These are phyloP conservation scores for Cyphomyrus discorhynchus DNA, from an alignment of 2,113 vertebrate genomes.

Conservation along the genomic window DNA sequence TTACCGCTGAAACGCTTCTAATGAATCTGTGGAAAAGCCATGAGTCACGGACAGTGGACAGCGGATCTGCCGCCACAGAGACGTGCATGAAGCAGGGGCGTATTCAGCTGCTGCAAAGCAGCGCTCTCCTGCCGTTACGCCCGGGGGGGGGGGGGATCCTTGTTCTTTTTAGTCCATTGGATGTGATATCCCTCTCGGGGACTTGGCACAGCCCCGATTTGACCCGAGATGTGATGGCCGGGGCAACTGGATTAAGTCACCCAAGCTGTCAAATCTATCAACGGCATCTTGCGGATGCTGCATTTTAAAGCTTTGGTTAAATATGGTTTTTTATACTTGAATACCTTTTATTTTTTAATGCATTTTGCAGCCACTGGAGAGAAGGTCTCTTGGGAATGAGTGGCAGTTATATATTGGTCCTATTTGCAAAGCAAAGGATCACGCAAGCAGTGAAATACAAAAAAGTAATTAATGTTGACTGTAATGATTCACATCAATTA, in stretches of 20 bases:
- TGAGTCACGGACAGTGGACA: neutral
- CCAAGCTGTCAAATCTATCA: neutral
- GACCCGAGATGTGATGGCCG: neutral
- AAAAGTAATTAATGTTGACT: neutral
- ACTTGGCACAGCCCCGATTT: neutral
- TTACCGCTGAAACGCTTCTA: neutral
- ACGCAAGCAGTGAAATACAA: neutral
- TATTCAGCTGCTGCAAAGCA: neutral
- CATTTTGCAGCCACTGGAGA: neutral
- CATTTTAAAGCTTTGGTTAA: neutral
- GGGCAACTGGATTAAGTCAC: neutral
- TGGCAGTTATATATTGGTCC: neutral
- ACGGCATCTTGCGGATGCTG: neutral
- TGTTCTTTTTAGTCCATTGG: neutral
- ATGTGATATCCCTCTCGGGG: neutral
- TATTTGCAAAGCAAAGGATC: slow-evolving; percentile 3
- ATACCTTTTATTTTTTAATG: neutral
- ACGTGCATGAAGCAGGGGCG: neutral
- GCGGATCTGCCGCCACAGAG: neutral
- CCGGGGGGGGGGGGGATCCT: neutral
- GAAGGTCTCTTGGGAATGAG: neutral
- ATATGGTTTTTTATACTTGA: neutral
- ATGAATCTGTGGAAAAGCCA: slow-evolving; percentile 2
- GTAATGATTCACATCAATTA: neutral
- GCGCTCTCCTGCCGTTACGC: neutral